phyloP scores from a whole-genome alignment of 2,888 invertebrate species.

The Microplitis manilae region DNA sequence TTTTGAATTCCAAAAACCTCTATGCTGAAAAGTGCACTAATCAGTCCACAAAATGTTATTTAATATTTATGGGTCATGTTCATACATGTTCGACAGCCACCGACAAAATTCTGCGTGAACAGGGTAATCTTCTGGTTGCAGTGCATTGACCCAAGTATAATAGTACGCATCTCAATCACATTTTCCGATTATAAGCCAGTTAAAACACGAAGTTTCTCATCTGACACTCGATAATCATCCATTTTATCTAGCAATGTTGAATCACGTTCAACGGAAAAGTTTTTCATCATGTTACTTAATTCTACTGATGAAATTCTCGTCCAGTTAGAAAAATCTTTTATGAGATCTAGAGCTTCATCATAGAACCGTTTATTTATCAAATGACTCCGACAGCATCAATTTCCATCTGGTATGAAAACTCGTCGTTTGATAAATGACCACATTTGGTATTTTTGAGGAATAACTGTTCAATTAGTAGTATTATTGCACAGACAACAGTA shows the following conservation, averaged over 20 bases:
- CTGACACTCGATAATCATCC: slow-evolving; percentile 29
- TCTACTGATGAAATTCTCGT: slow-evolving; percentile 7
- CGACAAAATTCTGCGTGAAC: too few species aligned
- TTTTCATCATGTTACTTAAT: slow-evolving; percentile 20
- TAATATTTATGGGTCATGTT: too few species aligned
- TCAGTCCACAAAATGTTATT: too few species aligned
- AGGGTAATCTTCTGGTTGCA: too few species aligned
- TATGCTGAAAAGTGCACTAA: too few species aligned
- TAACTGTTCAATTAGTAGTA: neutral
- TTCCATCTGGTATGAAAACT: slow-evolving; percentile 25
- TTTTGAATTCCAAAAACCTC: too few species aligned
- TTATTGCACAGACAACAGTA: slow-evolving; percentile 8
- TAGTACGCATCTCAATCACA: slow-evolving; percentile 33
- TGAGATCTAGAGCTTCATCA: slow-evolving; percentile 37
- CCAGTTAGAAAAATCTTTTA: slow-evolving; percentile 27
- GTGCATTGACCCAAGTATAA: too few species aligned
- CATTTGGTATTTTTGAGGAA: slow-evolving; percentile 41
- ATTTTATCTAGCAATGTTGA: slow-evolving; percentile 26
- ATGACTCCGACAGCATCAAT: slow-evolving; percentile 36
- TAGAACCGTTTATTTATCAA: slow-evolving; percentile 44
- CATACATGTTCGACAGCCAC: too few species aligned
- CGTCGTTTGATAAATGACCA: slow-evolving; percentile 33
- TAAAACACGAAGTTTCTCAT: slow-evolving; percentile 29
- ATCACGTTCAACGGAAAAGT: neutral
- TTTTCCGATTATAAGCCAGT: slow-evolving; percentile 34